Percentiles rank a stretch among this genome's conserved stretches.
Conservation (phyloP, 1,140 invertebrate species). For the Trichomalopsis sarcophagae region DNA sequence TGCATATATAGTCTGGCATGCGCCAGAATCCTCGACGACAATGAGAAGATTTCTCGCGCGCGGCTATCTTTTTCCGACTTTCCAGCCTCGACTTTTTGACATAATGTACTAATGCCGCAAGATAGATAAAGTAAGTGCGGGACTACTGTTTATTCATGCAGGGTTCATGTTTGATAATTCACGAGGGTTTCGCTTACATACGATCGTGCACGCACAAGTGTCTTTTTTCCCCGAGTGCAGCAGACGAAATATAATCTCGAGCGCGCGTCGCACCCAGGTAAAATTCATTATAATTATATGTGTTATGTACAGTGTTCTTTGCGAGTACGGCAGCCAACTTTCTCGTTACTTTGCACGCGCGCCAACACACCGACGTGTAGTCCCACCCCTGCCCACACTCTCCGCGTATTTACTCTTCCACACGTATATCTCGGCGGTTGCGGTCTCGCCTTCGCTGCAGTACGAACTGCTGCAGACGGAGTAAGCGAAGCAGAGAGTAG, state of each 20-base stretch:
- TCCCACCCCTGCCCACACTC: background rate
- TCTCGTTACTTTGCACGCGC: slow-evolving; percentile 49
- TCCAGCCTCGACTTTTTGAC: slow-evolving; percentile 1
- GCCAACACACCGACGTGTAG: slow-evolving; percentile 28
- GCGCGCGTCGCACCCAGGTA: slow-evolving; percentile 12
- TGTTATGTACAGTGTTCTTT: slow-evolving; percentile 50
- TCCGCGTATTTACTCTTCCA: slow-evolving; percentile 46
- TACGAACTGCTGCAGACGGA: slow-evolving; percentile 17
- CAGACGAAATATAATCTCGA: slow-evolving; percentile 49
- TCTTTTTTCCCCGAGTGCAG: slow-evolving; percentile 5
- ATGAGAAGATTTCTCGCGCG: slow-evolving; percentile 55
- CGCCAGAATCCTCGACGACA: slow-evolving; percentile 60
- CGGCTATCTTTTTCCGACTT: background rate
- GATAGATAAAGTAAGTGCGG: background rate
- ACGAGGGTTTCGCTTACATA: background rate
- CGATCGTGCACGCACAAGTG: background rate
- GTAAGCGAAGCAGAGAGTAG: slow-evolving; percentile 7
- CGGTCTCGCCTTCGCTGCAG: slow-evolving; percentile 48
- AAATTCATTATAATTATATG: slow-evolving; percentile 52
- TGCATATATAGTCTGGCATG: background rate
- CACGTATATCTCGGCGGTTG: slow-evolving; percentile 50
- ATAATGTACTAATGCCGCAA: background rate
- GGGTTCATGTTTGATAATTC: background rate
- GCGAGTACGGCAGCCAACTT: slow-evolving; percentile 50
- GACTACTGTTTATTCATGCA: background rate